Evolutionary conservation across 2,113 vertebrate species (phyloP).

Genomic region (Phalacrocorax brasilianus): DNA sequence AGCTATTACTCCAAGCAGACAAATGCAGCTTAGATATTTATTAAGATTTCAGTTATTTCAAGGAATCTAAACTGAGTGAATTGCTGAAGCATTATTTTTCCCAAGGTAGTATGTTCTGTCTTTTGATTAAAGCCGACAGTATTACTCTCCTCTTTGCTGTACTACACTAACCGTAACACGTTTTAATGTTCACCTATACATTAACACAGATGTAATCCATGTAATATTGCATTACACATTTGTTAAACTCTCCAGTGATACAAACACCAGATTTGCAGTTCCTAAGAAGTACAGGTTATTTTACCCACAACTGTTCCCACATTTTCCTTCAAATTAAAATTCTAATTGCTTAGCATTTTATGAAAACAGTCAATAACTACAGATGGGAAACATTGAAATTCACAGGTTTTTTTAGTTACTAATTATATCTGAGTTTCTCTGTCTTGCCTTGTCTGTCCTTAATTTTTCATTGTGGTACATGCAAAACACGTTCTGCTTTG

Average conservation of each 20-base stretch:
- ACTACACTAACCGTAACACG: not conserved
- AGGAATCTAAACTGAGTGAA: not conserved
- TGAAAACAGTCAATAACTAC: slow-evolving; percentile 22
- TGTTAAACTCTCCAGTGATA: not conserved
- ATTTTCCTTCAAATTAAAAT: slow-evolving; percentile 47
- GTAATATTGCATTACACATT: not conserved
- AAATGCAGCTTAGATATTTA: not conserved
- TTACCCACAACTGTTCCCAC: not conserved
- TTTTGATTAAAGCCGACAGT: not conserved
- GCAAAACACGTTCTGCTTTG: not conserved
- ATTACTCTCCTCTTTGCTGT: not conserved
- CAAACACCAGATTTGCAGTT: not conserved
- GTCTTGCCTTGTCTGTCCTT: slow-evolving; percentile 13
- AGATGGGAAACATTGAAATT: slow-evolving; percentile 14
- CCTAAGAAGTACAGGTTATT: not conserved
- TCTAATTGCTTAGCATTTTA: slow-evolving; percentile 30
- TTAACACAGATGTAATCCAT: not conserved
- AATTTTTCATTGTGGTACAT: slow-evolving; percentile 27
- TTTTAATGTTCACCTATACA: not conserved
- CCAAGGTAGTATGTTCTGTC: not conserved
- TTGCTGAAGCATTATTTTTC: not conserved
- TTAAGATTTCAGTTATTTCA: not conserved
- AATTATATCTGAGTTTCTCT: slow-evolving; percentile 53
- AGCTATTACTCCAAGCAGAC: not conserved
- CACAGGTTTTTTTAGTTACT: not conserved